Evolutionary conservation across 2,797 vertebrate genomes (phyloP).

Genomic region (Neosilurus hyrtlii): DNA sequence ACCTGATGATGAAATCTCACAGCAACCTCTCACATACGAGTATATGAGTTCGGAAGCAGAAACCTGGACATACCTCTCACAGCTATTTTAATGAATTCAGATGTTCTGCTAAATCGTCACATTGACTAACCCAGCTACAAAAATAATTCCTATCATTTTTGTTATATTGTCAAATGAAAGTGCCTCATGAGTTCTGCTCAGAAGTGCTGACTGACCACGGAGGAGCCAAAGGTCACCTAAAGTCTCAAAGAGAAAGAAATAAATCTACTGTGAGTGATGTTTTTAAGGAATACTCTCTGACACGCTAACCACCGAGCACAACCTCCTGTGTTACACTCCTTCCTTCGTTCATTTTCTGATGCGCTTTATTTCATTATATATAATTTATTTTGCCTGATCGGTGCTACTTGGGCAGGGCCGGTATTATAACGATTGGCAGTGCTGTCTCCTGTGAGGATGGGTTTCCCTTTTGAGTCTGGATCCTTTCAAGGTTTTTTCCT

Average conservation of each 20-base stretch:
- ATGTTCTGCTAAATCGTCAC: not conserved
- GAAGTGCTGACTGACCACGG: not conserved
- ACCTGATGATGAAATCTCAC: constrained; percentile 49
- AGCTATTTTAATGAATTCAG: not conserved
- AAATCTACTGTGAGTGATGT: not conserved
- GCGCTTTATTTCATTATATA: too few relatives aligned
- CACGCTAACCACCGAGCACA: not conserved
- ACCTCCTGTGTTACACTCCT: constrained; percentile 2
- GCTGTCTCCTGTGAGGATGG: not conserved
- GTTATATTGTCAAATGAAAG: not conserved
- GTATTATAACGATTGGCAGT: not conserved
- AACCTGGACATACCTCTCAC: not conserved
- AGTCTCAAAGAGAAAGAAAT: not conserved
- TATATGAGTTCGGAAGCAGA: not conserved
- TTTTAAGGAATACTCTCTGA: not conserved
- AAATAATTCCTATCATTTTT: too few relatives aligned
- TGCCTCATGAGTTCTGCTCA: not conserved
- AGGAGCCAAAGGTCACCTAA: not conserved
- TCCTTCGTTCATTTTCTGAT: too few relatives aligned
- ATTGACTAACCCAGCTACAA: not conserved
- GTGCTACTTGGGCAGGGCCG: not conserved
- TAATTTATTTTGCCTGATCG: not conserved
- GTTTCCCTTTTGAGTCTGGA: too few relatives aligned
- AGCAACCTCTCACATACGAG: constrained; percentile 39
- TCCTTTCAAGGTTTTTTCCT: too few relatives aligned